These are phyloP conservation scores for Cydia strobilella DNA, from an alignment of 1,140 invertebrate genomes.

Conservation along the genomic window DNA sequence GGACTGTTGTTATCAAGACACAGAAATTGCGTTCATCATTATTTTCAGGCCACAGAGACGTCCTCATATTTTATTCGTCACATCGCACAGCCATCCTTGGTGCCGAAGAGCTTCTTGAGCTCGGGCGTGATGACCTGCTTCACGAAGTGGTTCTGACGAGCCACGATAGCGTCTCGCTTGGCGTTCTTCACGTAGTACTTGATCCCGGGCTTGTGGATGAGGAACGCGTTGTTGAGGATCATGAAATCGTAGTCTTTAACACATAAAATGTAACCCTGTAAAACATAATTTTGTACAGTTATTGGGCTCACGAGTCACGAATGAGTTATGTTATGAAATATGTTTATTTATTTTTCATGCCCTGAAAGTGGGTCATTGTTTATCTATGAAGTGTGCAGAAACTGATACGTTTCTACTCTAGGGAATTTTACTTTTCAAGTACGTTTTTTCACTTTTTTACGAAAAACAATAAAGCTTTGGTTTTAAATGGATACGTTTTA, in stretches of 20 bases:
- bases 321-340: too few relatives aligned
- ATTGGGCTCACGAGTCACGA: too few relatives aligned
- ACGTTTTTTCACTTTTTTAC: too few relatives aligned
- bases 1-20: constrained; percentile 18
- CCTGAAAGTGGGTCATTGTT: too few relatives aligned
- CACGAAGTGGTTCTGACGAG: constrained; percentile 89
- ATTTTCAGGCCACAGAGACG: background rate
- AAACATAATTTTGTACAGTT: constrained; percentile 39
- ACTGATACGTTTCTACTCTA: too few relatives aligned
- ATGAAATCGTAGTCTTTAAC: constrained; percentile 94
- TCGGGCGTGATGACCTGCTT: constrained; percentile 91
- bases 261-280: constrained; percentile 92
- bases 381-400: too few relatives aligned
- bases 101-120: constrained; percentile 90
- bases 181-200: constrained; percentile 89
- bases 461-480: too few relatives aligned
- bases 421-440: too few relatives aligned
- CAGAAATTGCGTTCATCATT: too few relatives aligned
- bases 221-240: constrained; percentile 93
- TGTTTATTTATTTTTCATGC: too few relatives aligned
- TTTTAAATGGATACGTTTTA: too few relatives aligned
- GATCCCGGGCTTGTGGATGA: constrained; percentile 93
- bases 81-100: constrained; percentile 89
- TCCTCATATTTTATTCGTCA: constrained; percentile 75
- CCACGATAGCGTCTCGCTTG: constrained; percentile 86